A percentile compares a stretch with the other conserved stretches of the same genome.
These are phyloP conservation scores for Oryzias woworae DNA, from an alignment of 2,113 vertebrate species.

Conservation along the genomic window DNA sequence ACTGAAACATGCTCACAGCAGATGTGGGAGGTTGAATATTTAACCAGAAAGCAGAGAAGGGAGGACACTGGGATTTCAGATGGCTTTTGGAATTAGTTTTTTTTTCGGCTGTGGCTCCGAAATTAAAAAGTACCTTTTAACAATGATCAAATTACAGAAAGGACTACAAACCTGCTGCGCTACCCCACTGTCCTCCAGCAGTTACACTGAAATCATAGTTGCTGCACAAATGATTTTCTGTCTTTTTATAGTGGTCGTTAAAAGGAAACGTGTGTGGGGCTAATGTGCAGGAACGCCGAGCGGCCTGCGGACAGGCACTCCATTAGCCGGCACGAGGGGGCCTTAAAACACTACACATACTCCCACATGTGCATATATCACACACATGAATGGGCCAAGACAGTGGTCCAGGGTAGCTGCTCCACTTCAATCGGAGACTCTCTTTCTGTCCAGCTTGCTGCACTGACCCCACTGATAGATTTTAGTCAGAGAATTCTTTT, in stretches of 20 bases:
- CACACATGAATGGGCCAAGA: slow-evolving; percentile 26
- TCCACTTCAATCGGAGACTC: slow-evolving; percentile 40
- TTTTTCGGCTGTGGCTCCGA: background rate
- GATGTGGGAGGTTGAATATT: slow-evolving; percentile 28
- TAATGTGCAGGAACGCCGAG: slow-evolving; percentile 61
- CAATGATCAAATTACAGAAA: too few species aligned
- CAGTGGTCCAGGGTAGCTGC: slow-evolving; percentile 44
- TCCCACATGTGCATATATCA: slow-evolving; percentile 1
- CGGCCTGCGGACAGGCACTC: slow-evolving; percentile 60
- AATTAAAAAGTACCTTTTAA: background rate
- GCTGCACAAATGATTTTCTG: slow-evolving; percentile 58
- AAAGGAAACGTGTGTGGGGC: slow-evolving; percentile 61
- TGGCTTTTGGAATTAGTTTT: background rate
- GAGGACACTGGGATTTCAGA: slow-evolving; percentile 7
- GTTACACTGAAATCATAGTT: slow-evolving; percentile 38
- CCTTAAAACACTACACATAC: slow-evolving; percentile 50
- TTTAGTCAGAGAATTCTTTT: slow-evolving; percentile 23
- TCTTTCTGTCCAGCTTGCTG: too few species aligned
- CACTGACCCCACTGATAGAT: background rate
- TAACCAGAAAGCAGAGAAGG: slow-evolving; percentile 19
- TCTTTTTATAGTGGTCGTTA: slow-evolving; percentile 68
- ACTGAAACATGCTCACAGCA: slow-evolving; percentile 24
- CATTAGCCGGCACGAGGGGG: slow-evolving; percentile 69
- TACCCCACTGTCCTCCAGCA: slow-evolving; percentile 30
- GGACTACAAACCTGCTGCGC: slow-evolving; percentile 33